Percentiles rank a stretch among this genome's conserved stretches.
Conservation (phyloP, 2,113 vertebrate genomes). For the Phalacrocorax brasilianus region DNA sequence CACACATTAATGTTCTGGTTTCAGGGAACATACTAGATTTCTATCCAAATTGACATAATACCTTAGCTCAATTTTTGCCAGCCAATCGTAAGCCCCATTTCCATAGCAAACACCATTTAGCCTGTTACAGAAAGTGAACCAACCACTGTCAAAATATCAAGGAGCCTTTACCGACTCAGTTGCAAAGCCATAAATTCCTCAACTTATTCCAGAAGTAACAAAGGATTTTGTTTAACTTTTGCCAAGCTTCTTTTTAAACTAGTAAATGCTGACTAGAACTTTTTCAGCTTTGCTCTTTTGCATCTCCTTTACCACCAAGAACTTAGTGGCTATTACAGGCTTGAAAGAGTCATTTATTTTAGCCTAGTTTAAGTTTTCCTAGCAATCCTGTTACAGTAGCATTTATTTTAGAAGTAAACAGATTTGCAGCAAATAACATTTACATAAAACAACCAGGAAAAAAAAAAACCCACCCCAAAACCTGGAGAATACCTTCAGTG, state of each 20-base stretch:
- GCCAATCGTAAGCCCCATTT: background rate
- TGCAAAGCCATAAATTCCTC: background rate
- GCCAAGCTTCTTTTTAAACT: background rate
- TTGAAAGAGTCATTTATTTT: background rate
- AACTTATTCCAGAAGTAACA: background rate
- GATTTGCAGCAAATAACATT: background rate
- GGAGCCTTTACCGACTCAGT: background rate
- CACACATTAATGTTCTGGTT: background rate
- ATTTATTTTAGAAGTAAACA: background rate
- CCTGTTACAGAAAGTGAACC: background rate
- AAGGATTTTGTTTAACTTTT: background rate
- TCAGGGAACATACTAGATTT: background rate
- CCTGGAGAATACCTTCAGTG: conserved; percentile 81
- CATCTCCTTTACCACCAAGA: background rate
- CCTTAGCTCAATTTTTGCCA: background rate
- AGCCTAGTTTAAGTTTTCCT: background rate
- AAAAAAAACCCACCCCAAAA: background rate
- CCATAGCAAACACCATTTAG: background rate
- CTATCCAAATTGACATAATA: background rate
- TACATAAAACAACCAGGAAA: background rate
- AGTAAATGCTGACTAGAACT: background rate
- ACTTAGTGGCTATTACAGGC: background rate
- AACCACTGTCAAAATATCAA: background rate
- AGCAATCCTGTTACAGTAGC: background rate
- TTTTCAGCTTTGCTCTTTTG: background rate